A percentile compares a stretch with the other conserved stretches of the same genome.
phyloP scores from a whole-genome alignment of 2,797 vertebrate genomes.

The Hozukius guyotensis region DNA sequence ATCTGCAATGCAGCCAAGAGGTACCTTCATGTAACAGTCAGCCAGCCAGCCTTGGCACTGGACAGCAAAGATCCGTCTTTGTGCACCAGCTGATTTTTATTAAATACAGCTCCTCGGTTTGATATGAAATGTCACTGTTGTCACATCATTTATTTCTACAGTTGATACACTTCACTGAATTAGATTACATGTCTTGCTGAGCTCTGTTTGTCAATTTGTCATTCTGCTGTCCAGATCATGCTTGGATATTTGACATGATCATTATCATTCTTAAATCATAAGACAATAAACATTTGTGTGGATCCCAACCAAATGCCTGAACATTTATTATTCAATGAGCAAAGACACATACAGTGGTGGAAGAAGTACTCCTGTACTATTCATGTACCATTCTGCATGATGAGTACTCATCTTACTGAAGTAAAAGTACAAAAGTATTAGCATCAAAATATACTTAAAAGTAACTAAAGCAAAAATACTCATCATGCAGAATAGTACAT shows the following conservation, averaged over 20 bases:
- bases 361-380: too few relatives aligned
- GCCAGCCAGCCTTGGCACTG: conserved; percentile 5
- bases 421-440: too few relatives aligned
- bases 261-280: background rate
- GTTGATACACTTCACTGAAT: background rate
- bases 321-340: background rate
- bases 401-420: too few relatives aligned
- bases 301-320: background rate
- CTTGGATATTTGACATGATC: background rate
- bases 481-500: too few relatives aligned
- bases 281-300: background rate
- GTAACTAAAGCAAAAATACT: too few relatives aligned
- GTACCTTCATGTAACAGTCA: conserved; percentile 46
- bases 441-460: too few relatives aligned
- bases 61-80: conserved; percentile 25
- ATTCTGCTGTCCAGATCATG: background rate
- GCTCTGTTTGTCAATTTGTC: background rate
- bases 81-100: background rate
- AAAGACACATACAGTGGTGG: background rate
- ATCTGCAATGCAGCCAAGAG: conserved; percentile 81
- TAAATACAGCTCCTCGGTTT: background rate
- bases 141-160: background rate
- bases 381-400: too few relatives aligned
- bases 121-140: background rate
- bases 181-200: background rate